Percentiles rank a stretch among this genome's conserved stretches.
Conservation (phyloP, 2,797 vertebrate species). For the Myotis vivesi region DNA sequence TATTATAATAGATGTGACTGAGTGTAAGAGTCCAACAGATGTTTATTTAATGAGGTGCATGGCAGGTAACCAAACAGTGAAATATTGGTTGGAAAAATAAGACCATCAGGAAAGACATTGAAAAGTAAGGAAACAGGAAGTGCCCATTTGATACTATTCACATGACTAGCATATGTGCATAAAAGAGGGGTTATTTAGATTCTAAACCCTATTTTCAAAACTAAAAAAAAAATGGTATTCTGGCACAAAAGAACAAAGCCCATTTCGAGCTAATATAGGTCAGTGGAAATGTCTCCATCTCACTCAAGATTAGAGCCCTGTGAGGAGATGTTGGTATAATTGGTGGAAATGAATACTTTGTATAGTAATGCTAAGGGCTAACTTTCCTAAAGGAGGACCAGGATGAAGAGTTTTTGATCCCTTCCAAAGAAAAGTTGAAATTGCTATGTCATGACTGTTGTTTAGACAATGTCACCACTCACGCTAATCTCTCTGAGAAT, state of each 20-base stretch:
- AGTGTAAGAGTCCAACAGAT: constrained; percentile 13
- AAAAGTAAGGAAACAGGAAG: constrained; percentile 2
- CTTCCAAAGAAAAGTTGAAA: constrained; percentile 40
- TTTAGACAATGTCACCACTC: constrained; percentile 27
- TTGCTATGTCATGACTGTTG: background rate
- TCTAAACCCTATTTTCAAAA: constrained; percentile 5
- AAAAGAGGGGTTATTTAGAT: constrained; percentile 9
- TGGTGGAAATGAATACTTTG: background rate
- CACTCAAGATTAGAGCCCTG: background rate
- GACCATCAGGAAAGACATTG: constrained; percentile 17
- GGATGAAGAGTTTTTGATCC: background rate
- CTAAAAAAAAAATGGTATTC: constrained; percentile 26
- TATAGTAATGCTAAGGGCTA: background rate
- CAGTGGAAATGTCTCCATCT: background rate
- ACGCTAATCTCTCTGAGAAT: background rate
- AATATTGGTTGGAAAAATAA: constrained; percentile 40
- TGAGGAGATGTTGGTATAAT: background rate
- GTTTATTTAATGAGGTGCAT: constrained; percentile 14
- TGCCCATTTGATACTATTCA: background rate
- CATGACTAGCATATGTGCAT: background rate
- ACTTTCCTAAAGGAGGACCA: constrained; percentile 19
- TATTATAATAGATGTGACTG: background rate
- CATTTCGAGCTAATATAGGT: background rate
- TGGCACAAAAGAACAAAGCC: background rate
- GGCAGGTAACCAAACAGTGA: constrained; percentile 11